Base-by-base conservation (phyloP, 1,140 invertebrate genomes). In the Ganaspis sp. region DNA sequence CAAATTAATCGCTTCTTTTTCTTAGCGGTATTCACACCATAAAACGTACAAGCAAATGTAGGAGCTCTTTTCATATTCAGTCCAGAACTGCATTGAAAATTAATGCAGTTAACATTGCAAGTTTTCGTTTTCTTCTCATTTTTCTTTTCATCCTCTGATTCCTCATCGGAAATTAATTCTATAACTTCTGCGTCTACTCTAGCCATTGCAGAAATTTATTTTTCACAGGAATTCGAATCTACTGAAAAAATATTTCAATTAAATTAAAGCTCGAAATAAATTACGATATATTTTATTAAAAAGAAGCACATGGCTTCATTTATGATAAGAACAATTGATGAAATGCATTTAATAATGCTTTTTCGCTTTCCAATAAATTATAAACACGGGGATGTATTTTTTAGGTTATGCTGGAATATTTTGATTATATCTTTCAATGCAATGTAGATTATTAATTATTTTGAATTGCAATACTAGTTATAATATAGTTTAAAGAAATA, bases 21-120 rank as follows among this genome's bases (percentile, higher is more conserved):
- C 40, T 87, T 90, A 70, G 87, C 88, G n/a, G 74, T 84, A 76
- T 92, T 92, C 0, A 92, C 87, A 9, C 92, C 88, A 81, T 91
- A 93, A 83, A 90, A 93, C 8, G 89, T 87, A 17, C 92, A 89
- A 29, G 92, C 92, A 86, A 93, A 92, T 0, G 88, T 87, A 9
- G 92, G 90, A 38, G 93, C 92, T 15, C 77, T 73, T 23, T 86
- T 88, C 86, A 92, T 89, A 72, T 91, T 83, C 11, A 86, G 4
- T 9, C 90, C 91, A n/a, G 92, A 92, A n/a, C 79, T 77, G 82
- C 93, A 93, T 69, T 87, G 83, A 74, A 91, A 92, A 85, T 93
- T 93, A 8, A 93, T 89, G 74, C 93, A 93, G 80, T 91, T 91
- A n/a, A 78, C 81, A 70, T 87, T 90, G 40, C 75, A 84, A 0